Evolutionary conservation across 1,140 invertebrate species (phyloP).

Genomic region (Paramacrobiotus metropolitanus): DNA sequence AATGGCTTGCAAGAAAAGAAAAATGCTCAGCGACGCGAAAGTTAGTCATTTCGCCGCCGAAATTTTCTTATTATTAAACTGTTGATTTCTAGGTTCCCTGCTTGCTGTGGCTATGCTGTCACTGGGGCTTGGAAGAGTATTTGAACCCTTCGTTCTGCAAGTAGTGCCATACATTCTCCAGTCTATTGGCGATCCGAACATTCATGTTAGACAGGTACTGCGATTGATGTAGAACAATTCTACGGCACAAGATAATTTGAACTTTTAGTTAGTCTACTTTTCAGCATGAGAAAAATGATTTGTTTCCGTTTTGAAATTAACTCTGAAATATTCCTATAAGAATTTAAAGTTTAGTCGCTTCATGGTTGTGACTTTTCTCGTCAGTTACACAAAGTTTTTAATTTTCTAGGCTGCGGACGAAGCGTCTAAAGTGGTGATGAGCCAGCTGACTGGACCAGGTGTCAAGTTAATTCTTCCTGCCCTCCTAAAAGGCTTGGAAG

Average conservation of each 20-base stretch:
- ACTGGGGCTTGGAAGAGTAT: slow-evolving; percentile 71
- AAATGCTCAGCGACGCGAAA: slow-evolving; percentile 73
- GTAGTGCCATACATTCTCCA: slow-evolving; percentile 77
- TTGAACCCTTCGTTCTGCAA: slow-evolving; percentile 96
- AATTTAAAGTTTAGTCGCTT: too few species aligned
- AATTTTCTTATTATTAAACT: too few species aligned
- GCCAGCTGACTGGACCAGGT: slow-evolving; percentile 77
- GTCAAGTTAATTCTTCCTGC: slow-evolving; percentile 81
- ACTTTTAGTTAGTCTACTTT: too few species aligned
- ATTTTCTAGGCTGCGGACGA: slow-evolving; percentile 58
- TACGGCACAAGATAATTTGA: too few species aligned
- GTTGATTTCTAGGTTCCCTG: slow-evolving; percentile 41
- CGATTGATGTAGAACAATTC: too few species aligned
- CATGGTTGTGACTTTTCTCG: too few species aligned
- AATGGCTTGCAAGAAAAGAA: slow-evolving; percentile 90
- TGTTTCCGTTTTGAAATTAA: too few species aligned
- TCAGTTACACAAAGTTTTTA: too few species aligned
- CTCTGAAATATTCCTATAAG: too few species aligned
- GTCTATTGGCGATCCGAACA: slow-evolving; percentile 83
- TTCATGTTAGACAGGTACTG: slow-evolving; percentile 31
- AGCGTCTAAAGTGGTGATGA: slow-evolving; percentile 85
- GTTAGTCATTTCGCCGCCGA: too few species aligned
- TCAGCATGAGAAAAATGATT: too few species aligned
- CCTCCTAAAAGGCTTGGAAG: slow-evolving; percentile 69
- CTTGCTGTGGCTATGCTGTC: slow-evolving; percentile 96